Evolutionary conservation across 2,113 vertebrate genomes (phyloP), one percentile per base, ranked within the genome.

Genomic region (Carollia perspicillata): DNA sequence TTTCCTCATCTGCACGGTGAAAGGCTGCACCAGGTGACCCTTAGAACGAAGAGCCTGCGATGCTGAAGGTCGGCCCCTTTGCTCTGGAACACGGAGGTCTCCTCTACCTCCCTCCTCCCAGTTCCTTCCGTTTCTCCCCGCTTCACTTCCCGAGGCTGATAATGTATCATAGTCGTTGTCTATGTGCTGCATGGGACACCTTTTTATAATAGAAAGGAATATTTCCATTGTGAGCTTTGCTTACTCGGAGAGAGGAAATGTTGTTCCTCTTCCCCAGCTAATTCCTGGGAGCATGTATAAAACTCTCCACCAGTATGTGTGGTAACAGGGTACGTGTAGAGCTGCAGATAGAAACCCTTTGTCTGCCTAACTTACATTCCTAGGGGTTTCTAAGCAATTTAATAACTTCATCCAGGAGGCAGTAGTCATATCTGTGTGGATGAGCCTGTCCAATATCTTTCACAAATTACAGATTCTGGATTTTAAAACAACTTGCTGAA

Each of bases 171-270:
- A 4, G 1, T 55, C 35, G 8, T 66, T 37, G 37, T 74, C 44
- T 92, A 13, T 16, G 40, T 55, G 33, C 28, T 77, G 11, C 5
- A 10, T 9, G 16, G n/a, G 12, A 35, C 3, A 12, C 28, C 7
- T 20, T 69, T 68, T 87, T 47, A 80, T 33, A 37, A 68, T 71
- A 77, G 84, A 14, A 84, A 37, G 65, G 93, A 90, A 72, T 58
- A 68, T 44, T 84, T 90, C 33, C 35, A 44, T 40, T 88, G 92
- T 84, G 75, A 12, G 60, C 95, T 95, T 89, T 83, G 63, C 26
- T 89, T 51, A 74, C 6, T 58, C 14, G 37, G n/a, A 86, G 44
- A 83, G 8, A 86, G 28, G 78, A 94, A 47, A 44, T 35, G 33
- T 60, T 84, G 33, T 7, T 8, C 5, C 30, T 22, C 13, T 1